Base-by-base conservation (phyloP, 2,113 vertebrate species). In the human region DNA sequence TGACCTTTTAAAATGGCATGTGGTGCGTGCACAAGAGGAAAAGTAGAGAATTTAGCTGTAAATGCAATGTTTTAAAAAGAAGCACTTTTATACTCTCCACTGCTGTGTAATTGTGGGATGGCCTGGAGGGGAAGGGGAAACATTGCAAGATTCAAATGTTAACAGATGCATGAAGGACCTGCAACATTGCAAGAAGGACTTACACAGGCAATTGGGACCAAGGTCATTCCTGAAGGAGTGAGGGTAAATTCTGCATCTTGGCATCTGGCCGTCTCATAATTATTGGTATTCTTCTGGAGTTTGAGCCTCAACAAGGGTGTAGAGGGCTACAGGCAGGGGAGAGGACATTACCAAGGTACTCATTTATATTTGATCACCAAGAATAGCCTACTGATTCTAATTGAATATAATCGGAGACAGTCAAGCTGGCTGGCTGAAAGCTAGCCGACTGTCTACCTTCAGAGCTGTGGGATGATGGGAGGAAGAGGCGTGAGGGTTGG, bases 101-200 rank as follows among this genome's bases (percentile, higher is more conserved):
- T 93, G 96, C 97, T 94, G 91, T 83, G 96, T 94, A 90, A 97
- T 89, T 97, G 91, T 89, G 48, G 88, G 95, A 75, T 96, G 96
- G 97, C 80, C 35, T 1, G 23, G 85, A 88, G 79, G 93, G 78
- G 38, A 59, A 81, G 45, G 86, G 86, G 82, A 55, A 75, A 84
- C 66, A 3, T 10, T 88, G 85, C 89, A 72, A 14, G 81, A 23
- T 79, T 95, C 80, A 83, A 43, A 32, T 64, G 61, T 64, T 64
- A 64, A 64, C 61, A 64, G 27, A 30, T 64, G 61, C 12, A 13
- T 32, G 27, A 64, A 32, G 27, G 61, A 32, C 61, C 61, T 64
- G 61, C 61, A 64, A 30, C 61, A 32, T 13, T 6, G 12, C 0
- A 59, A 43, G 16, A 93, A 90, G 80, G 68, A 35, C 73, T 43